Percentiles rank a stretch among this genome's conserved stretches.
phyloP scores from a whole-genome alignment of 2,113 vertebrate species.

The Vidua chalybeata region DNA sequence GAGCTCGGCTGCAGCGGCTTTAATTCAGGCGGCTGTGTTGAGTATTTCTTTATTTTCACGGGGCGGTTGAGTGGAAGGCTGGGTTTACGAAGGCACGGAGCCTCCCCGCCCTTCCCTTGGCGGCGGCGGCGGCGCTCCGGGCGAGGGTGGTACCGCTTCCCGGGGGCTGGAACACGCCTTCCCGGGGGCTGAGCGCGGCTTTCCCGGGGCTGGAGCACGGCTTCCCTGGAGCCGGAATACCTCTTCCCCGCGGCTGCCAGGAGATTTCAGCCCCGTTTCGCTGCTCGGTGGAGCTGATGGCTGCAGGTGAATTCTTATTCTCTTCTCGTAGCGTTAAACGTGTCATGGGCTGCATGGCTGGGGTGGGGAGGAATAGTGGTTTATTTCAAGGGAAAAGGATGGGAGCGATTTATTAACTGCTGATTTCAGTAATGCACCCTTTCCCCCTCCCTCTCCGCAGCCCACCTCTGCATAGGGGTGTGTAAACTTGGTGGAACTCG shows the following conservation, averaged over 20 bases:
- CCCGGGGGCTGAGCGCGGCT: neutral
- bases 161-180: neutral
- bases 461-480: neutral
- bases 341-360: neutral
- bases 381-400: neutral
- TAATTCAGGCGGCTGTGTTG: no score
- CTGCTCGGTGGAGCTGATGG: neutral
- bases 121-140: neutral
- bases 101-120: neutral
- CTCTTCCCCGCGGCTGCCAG: neutral
- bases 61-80: neutral
- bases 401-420: neutral
- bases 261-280: neutral
- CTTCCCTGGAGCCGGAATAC: neutral
- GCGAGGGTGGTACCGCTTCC: neutral
- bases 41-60: neutral
- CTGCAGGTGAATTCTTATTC: conserved; percentile 20
- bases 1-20: neutral
- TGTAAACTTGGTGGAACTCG: neutral
- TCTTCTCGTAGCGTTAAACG: neutral
- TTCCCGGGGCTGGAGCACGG: neutral
- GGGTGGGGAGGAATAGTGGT: neutral
- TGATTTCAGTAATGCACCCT: neutral
- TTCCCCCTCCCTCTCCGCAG: neutral
- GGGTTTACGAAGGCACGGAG: neutral